Base-by-base conservation (phyloP, 2,113 vertebrate species). In the Indicator maculatus region DNA sequence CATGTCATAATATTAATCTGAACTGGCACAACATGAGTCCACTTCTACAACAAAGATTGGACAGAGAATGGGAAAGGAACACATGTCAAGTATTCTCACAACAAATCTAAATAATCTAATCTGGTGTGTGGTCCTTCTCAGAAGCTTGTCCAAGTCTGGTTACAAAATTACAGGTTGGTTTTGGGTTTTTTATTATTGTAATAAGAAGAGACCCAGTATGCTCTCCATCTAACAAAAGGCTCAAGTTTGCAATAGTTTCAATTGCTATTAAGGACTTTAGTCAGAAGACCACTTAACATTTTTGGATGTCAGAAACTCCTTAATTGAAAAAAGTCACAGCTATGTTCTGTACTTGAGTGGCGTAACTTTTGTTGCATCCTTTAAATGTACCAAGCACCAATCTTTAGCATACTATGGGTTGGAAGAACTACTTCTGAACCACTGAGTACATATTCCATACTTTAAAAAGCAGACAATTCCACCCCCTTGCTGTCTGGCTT, bases 11-110 rank as follows among this genome's bases (percentile, higher is more conserved):
- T 94, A 89, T 94, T 96, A 89, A 95, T 96, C 96, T 92, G 78
- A 95, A 94, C 75, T 96, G 96, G 97, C 97, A 93, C 88, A 86
- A 92, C 94, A 95, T 96, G 82, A 96, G 92, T 96, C 93, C 60
- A 36, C 52, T 97, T 83, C 81, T 79, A 69, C 86, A 94, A 90
- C 86, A 96, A 93, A 94, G 92, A 86, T 94, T 81, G 87, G 92
- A 59, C 66, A 75, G 83, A 89, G 93, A 96, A 93, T 79, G 74
- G 91, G 90, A 94, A 96, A 74, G 77, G 75, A 95, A 83, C 92
- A 91, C 88, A 90, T 84, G 93, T 96, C 18, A 7, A 33, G 88
- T 83, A 83, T 66, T 90, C 85, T 90, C 76, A 91, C 67, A 83
- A 66, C 75, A 93, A 92, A 93, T 95, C 96, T 83, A 83, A 95